A percentile compares a stretch with the other conserved stretches of the same genome.
These are phyloP conservation scores for Notodonta ziczac DNA, from an alignment of 2,888 invertebrate genomes.

Conservation along the genomic window DNA sequence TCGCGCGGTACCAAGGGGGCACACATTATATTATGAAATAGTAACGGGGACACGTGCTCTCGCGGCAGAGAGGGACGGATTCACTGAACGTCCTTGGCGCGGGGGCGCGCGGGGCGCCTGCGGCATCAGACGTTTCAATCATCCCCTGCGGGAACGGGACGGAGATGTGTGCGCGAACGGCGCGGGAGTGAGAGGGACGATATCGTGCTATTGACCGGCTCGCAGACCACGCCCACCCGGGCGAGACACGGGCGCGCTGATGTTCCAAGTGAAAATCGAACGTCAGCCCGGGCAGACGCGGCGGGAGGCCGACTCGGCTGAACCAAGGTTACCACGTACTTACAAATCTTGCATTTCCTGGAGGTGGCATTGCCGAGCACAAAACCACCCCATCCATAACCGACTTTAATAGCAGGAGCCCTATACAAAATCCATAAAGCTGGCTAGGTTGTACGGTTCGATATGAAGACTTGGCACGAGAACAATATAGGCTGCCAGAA, in stretches of 20 bases:
- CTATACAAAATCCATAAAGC: slow-evolving; percentile 62
- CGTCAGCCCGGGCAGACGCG: slow-evolving; percentile 82
- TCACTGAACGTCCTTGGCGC: slow-evolving; percentile 84
- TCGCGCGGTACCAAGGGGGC: slow-evolving; percentile 79
- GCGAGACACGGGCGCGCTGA: slow-evolving; percentile 79
- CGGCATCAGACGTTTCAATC: slow-evolving; percentile 85
- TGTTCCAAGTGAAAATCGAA: slow-evolving; percentile 84
- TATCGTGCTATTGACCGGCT: slow-evolving; percentile 84
- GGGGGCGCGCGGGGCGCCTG: slow-evolving; percentile 83
- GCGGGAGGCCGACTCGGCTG: slow-evolving; percentile 61
- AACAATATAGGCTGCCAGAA: slow-evolving; percentile 75
- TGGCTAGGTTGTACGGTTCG: slow-evolving; percentile 67
- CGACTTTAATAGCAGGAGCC: slow-evolving; percentile 36
- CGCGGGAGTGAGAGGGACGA: slow-evolving; percentile 65
- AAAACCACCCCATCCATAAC: slow-evolving; percentile 33
- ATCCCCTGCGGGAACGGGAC: slow-evolving; percentile 77
- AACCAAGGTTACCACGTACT: slow-evolving; percentile 74
- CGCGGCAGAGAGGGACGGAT: slow-evolving; percentile 84
- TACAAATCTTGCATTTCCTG: slow-evolving; percentile 67
- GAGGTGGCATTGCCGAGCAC: slow-evolving; percentile 33
- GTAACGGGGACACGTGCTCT: slow-evolving; percentile 83
- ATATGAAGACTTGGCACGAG: slow-evolving; percentile 74
- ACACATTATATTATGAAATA: slow-evolving; percentile 83
- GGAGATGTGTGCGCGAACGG: slow-evolving; percentile 40
- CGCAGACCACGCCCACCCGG: slow-evolving; percentile 83